Conservation (phyloP, 2,797 vertebrate genomes). For the Pseudopleuronectes americanus region DNA sequence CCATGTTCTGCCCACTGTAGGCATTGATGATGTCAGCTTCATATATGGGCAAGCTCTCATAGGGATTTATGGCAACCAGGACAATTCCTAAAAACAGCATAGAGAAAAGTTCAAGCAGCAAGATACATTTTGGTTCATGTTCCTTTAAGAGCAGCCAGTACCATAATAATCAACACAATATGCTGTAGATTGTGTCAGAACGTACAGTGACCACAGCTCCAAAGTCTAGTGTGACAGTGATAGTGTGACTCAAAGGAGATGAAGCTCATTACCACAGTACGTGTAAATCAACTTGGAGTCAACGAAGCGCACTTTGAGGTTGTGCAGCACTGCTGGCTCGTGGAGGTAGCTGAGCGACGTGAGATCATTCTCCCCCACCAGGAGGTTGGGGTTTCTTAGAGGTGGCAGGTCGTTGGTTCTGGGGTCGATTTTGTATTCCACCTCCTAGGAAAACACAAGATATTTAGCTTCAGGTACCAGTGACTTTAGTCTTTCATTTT, state of each 20-base stretch:
- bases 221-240: constrained; percentile 78
- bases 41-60: constrained; percentile 95
- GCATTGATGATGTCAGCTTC: constrained; percentile 95
- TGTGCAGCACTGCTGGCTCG: constrained; percentile 96
- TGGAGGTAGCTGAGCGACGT: constrained; percentile 97
- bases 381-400: constrained; percentile 94
- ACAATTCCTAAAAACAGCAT: constrained; percentile 88
- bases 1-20: constrained; percentile 97
- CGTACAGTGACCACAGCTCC: constrained; percentile 59
- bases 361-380: constrained; percentile 97
- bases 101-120: neutral
- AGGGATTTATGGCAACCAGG: constrained; percentile 97
- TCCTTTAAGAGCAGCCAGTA: constrained; percentile 60
- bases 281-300: constrained; percentile 98
- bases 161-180: constrained; percentile 44
- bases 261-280: constrained; percentile 91
- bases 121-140: constrained; percentile 2
- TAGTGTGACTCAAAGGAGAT: constrained; percentile 49
- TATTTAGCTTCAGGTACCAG: neutral
- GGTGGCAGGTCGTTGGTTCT: constrained; percentile 87
- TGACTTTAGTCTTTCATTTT: neutral
- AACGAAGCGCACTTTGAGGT: constrained; percentile 95
- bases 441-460: constrained; percentile 80
- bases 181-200: constrained; percentile 50
- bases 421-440: constrained; percentile 87